Evolutionary conservation across 2,113 vertebrate species (phyloP), one percentile per base, ranked within the genome.

Genomic region (Catharus fuscescens): DNA sequence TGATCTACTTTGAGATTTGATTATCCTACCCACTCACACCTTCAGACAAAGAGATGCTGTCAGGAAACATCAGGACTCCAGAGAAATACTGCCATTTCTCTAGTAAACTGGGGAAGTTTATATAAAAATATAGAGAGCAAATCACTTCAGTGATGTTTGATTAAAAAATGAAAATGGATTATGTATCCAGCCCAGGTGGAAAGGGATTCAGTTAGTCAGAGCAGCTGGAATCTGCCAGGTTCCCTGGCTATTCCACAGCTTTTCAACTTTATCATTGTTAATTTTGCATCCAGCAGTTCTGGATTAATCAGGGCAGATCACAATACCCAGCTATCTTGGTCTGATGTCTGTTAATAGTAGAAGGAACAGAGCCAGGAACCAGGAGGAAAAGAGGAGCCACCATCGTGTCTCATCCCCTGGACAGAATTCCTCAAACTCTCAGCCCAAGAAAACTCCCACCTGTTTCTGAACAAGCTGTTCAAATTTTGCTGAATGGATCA

Each of bases 401-500:
- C 69, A 56, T 74, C 0, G 0, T 56, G 82, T 50, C 84, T 86
- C 95, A 69, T 61, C 73, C 65, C 45, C 57, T 62, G 74, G 62
- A 56, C 74, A 92, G 79, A 73, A 56, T 92, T 81, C 44, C 88
- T 79, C 76, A 67, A 29, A 31, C 42, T 53, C 78, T 57, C 60
- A 88, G 80, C n/a, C 88, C 90, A 90, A 78, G 72, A 90, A 78
- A 92, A 96, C 72, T 96, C 88, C 73, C 69, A 53, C 65, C 86
- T 89, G 36, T 72, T 94, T 92, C 73, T 84, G 60, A 93, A 60
- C 0, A 0, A 93, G 80, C 90, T 67, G 20, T 31, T 92, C 77
- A 92, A 81, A 90, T 80, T 90, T 95, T 83, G 69, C 64, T 86
- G 86, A 94, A 95, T 64, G 69, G 82, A 90, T 88, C 57, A 31